Evolutionary conservation across 1,140 invertebrate genomes (phyloP).

Genomic region (Pachyrhynchus sulphureomaculatus): DNA sequence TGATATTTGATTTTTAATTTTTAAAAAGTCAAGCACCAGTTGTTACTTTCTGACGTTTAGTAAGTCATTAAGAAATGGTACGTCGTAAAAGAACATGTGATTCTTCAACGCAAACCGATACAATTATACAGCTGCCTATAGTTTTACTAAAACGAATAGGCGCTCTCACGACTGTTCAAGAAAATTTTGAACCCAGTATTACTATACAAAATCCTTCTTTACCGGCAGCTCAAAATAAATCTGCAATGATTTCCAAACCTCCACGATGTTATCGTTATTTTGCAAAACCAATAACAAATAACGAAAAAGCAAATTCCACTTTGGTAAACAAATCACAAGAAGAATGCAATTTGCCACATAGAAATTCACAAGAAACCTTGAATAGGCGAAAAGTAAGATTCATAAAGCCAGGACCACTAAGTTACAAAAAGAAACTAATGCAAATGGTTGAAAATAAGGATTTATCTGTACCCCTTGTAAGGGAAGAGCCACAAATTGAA

Average conservation of each 20-base stretch:
- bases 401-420: constrained; percentile 4
- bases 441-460: neutral
- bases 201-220: constrained; percentile 8
- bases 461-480: constrained; percentile 3
- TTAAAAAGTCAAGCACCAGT: too few relatives aligned
- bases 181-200: neutral
- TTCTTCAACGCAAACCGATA: neutral
- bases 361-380: neutral
- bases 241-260: constrained; percentile 6
- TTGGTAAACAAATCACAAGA: neutral
- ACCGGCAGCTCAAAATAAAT: neutral
- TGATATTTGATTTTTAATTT: too few relatives aligned
- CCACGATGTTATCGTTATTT: constrained; percentile 10
- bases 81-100: neutral
- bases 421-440: constrained; percentile 9
- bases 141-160: neutral
- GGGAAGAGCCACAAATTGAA: neutral
- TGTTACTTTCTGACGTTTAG: too few relatives aligned
- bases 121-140: neutral
- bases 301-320: constrained; percentile 21
- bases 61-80: too few relatives aligned
- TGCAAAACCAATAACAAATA: constrained; percentile 18
- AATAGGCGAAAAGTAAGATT: neutral
- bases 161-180: neutral
- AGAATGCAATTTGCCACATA: neutral